A percentile compares a stretch with the other conserved stretches of the same genome.
These are phyloP conservation scores for Drepana arcuata DNA, from an alignment of 1,140 invertebrate genomes.

Conservation along the genomic window DNA sequence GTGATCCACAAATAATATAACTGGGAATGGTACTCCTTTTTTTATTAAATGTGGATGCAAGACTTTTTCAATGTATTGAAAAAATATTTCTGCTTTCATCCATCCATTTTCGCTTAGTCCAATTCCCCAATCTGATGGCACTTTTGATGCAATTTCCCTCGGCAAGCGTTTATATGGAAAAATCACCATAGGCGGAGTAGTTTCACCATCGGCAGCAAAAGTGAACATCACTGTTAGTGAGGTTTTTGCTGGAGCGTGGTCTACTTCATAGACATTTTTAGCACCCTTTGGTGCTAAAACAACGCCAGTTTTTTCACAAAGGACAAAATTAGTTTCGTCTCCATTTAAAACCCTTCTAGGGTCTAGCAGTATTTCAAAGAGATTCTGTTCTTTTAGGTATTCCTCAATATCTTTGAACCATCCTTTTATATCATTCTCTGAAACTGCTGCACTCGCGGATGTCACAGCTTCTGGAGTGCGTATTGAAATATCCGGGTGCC, in stretches of 20 bases:
- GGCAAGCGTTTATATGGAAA: slow-evolving; percentile 17
- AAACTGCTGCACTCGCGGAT: slow-evolving; percentile 24
- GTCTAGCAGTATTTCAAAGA: slow-evolving; percentile 7
- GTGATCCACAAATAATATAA: slow-evolving; percentile 48
- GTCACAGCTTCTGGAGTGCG: slow-evolving; percentile 20
- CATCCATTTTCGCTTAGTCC: slow-evolving; percentile 36
- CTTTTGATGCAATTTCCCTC: slow-evolving; percentile 12
- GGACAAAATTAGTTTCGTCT: slow-evolving; percentile 35
- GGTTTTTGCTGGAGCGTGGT: slow-evolving; percentile 20
- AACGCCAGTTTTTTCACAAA: slow-evolving; percentile 27
- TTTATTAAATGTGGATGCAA: slow-evolving; percentile 26
- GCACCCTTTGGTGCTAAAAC: slow-evolving; percentile 27
- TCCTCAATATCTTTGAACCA: slow-evolving; percentile 43
- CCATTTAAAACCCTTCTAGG: slow-evolving; percentile 25
- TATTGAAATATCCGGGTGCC: slow-evolving; percentile 21
- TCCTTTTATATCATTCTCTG: slow-evolving; percentile 24
- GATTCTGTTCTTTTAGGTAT: slow-evolving; percentile 25
- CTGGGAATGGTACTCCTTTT: slow-evolving; percentile 26
- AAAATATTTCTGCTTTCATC: slow-evolving; percentile 45
- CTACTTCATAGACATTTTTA: slow-evolving; percentile 31
- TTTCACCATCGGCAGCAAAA: slow-evolving; percentile 20
- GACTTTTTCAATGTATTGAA: slow-evolving; percentile 35
- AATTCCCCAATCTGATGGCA: slow-evolving; percentile 36
- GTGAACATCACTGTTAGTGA: slow-evolving; percentile 28
- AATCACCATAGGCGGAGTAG: slow-evolving; percentile 22